Conservation (phyloP, 2,888 invertebrate genomes). For the Hoplodrina ambigua region DNA sequence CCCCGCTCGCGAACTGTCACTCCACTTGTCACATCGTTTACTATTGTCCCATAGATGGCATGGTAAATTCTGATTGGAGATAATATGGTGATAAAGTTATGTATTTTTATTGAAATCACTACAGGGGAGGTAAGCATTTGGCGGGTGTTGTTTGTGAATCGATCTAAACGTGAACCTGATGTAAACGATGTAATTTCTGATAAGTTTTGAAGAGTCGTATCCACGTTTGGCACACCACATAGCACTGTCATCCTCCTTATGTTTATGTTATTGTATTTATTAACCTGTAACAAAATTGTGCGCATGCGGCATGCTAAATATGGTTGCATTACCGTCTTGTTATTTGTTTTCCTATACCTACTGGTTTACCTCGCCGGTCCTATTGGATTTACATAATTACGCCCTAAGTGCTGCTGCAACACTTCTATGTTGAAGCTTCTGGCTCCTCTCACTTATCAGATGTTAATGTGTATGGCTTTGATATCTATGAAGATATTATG, state of each 20-base stretch:
- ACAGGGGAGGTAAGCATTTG: slow-evolving; percentile 8
- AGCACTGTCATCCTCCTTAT: slow-evolving; percentile 20
- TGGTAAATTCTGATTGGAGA: slow-evolving; percentile 51
- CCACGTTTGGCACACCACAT: slow-evolving; percentile 1
- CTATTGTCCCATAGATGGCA: slow-evolving; percentile 55
- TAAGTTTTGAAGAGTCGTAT: slow-evolving; percentile 15
- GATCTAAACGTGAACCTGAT: slow-evolving; percentile 6
- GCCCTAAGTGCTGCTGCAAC: slow-evolving; percentile 20
- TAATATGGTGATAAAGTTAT: slow-evolving; percentile 44
- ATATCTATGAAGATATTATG: slow-evolving; percentile 2
- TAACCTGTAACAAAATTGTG: slow-evolving; percentile 29
- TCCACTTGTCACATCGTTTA: slow-evolving; percentile 57
- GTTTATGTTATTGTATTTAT: slow-evolving; percentile 33
- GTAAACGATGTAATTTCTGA: slow-evolving; percentile 16
- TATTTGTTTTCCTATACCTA: slow-evolving; percentile 45
- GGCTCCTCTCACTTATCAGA: slow-evolving; percentile 5
- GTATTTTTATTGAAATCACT: slow-evolving; percentile 36
- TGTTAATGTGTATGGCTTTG: slow-evolving; percentile 2
- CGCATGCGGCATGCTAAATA: slow-evolving; percentile 36
- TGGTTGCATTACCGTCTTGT: slow-evolving; percentile 41
- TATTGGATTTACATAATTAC: slow-evolving; percentile 53
- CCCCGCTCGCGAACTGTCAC: slow-evolving; percentile 53
- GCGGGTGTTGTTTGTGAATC: slow-evolving; percentile 20
- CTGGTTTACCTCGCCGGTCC: slow-evolving; percentile 46
- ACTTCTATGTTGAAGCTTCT: slow-evolving; percentile 17